A percentile compares a stretch with the other conserved stretches of the same genome.
Conservation (phyloP, 2,113 vertebrate genomes). For the Xenopus tropicalis region UCB_Xtro_10.0 CM004446.2:94003001-94003500, state of each 20-base stretch:
- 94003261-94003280: not conserved
- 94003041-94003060: not conserved
- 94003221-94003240: not conserved
- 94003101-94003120: not conserved
- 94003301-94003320: too few relatives aligned
- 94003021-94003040: not conserved
- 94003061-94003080: not conserved
- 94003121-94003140: not conserved
- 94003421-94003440: too few relatives aligned
- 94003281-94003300: not conserved
- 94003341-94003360: too few relatives aligned
- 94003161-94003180: not conserved
- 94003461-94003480: too few relatives aligned
- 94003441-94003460: too few relatives aligned
- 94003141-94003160: slow-evolving; percentile 1
- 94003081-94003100: not conserved
- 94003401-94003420: too few relatives aligned
- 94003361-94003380: too few relatives aligned
- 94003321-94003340: too few relatives aligned
- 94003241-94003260: not conserved
- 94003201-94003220: not conserved
- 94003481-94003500: too few relatives aligned
- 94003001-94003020: not conserved
- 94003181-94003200: too few relatives aligned
- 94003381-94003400: too few relatives aligned